Evolutionary conservation across 2,888 invertebrate species (phyloP).

Genomic region (Thyatira batis): DNA sequence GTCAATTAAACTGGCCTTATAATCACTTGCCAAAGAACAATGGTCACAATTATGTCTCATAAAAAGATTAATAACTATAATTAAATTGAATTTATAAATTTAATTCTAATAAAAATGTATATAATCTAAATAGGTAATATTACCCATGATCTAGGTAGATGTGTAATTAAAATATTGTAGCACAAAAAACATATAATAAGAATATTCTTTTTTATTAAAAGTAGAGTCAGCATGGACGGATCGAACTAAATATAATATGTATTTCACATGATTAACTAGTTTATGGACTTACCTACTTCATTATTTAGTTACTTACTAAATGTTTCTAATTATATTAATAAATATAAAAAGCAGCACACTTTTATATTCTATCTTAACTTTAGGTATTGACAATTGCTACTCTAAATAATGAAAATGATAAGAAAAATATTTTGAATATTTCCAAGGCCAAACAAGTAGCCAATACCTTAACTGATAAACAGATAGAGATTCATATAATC

Average conservation of each 20-base stretch:
- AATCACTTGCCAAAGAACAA: slow-evolving; percentile 29
- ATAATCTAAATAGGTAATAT: too few species aligned
- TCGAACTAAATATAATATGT: too few species aligned
- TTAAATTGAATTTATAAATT: background rate
- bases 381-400: background rate
- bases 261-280: too few species aligned
- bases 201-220: too few species aligned
- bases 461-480: slow-evolving; percentile 1
- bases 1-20: slow-evolving; percentile 66
- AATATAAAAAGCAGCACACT: background rate
- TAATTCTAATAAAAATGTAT: too few species aligned
- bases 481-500: slow-evolving; percentile 12
- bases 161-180: too few species aligned
- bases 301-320: too few species aligned
- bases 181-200: too few species aligned
- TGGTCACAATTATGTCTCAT: slow-evolving; percentile 8
- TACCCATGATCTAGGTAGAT: too few species aligned
- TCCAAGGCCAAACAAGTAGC: slow-evolving; percentile 23
- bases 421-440: slow-evolving; percentile 12
- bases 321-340: background rate
- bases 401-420: background rate
- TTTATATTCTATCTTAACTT: background rate
- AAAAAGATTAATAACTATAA: slow-evolving; percentile 1
- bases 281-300: too few species aligned
- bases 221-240: too few species aligned